A percentile compares a stretch with the other conserved stretches of the same genome.
These are phyloP conservation scores for Gymnocephalus cernua DNA, from an alignment of 2,113 vertebrate species.

Conservation along the genomic window DNA sequence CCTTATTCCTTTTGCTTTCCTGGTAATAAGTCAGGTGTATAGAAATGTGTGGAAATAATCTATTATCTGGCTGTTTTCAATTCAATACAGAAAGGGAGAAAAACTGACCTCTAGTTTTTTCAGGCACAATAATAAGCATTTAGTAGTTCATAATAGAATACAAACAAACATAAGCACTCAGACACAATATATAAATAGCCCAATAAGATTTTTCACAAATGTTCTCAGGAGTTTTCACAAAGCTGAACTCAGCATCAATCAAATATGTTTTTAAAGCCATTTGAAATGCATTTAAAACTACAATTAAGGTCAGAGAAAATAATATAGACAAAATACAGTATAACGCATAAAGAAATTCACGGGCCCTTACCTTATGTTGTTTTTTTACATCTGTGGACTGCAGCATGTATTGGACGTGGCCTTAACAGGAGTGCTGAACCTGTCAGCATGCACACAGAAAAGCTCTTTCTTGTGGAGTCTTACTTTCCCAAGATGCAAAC, in stretches of 20 bases:
- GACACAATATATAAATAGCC: neutral
- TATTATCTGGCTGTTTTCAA: slow-evolving; percentile 63
- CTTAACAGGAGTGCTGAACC: neutral
- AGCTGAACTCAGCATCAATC: neutral
- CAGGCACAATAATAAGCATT: slow-evolving; percentile 60
- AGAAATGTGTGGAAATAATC: slow-evolving; percentile 57
- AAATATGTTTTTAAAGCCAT: slow-evolving; percentile 8
- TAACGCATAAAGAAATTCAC: neutral
- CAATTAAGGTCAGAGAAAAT: slow-evolving; percentile 3
- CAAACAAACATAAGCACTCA: slow-evolving; percentile 19
- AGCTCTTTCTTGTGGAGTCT: neutral
- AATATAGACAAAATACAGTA: neutral
- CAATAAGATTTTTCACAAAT: slow-evolving; percentile 2
- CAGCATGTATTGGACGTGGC: neutral
- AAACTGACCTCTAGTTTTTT: slow-evolving; percentile 57
- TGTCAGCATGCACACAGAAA: neutral
- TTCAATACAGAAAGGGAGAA: slow-evolving; percentile 56
- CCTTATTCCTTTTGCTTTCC: slow-evolving; percentile 61
- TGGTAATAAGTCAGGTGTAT: slow-evolving; percentile 71
- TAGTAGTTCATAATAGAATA: slow-evolving; percentile 61
- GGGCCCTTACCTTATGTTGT: neutral
- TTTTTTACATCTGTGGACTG: neutral
- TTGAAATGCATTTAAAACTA: neutral
- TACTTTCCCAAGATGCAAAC: slow-evolving; percentile 27
- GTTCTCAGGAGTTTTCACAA: slow-evolving; percentile 8